A percentile compares a stretch with the other conserved stretches of the same genome.
Conservation (phyloP, 2,797 vertebrate species). For the Echeneis naucrates region DNA sequence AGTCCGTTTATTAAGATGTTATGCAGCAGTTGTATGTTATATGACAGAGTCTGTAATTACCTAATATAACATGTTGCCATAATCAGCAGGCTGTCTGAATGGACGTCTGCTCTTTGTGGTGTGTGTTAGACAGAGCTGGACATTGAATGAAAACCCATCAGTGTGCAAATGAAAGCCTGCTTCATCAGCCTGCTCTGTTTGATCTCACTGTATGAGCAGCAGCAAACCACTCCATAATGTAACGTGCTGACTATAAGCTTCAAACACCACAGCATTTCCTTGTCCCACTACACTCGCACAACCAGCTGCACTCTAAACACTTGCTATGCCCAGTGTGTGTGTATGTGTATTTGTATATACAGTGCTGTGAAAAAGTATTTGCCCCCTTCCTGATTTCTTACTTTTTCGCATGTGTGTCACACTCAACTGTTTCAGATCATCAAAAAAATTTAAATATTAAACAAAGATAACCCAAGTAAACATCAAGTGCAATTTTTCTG, state of each 20-base stretch:
- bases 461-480: no score
- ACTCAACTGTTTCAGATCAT: no score
- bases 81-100: slow-evolving; percentile 16
- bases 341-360: no score
- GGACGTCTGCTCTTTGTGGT: slow-evolving; percentile 22
- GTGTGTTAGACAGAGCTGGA: slow-evolving; percentile 16
- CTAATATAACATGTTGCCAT: slow-evolving; percentile 5
- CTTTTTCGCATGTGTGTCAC: no score
- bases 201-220: slow-evolving; percentile 59
- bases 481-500: no score
- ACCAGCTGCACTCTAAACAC: slow-evolving; percentile 1
- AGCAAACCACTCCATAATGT: slow-evolving; percentile 55
- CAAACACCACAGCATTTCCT: slow-evolving; percentile 46
- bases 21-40: neutral
- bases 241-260: slow-evolving; percentile 64
- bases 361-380: no score
- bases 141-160: slow-evolving; percentile 32
- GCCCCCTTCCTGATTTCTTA: no score
- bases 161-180: slow-evolving; percentile 45
- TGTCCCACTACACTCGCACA: slow-evolving; percentile 13
- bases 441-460: no score
- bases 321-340: neutral
- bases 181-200: slow-evolving; percentile 50
- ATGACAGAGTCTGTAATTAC: neutral
- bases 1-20: neutral